Evolutionary conservation across 1,140 invertebrate genomes (phyloP), one percentile per base, ranked within the genome.

Genomic region (Heliconius eleuchia): DNA sequence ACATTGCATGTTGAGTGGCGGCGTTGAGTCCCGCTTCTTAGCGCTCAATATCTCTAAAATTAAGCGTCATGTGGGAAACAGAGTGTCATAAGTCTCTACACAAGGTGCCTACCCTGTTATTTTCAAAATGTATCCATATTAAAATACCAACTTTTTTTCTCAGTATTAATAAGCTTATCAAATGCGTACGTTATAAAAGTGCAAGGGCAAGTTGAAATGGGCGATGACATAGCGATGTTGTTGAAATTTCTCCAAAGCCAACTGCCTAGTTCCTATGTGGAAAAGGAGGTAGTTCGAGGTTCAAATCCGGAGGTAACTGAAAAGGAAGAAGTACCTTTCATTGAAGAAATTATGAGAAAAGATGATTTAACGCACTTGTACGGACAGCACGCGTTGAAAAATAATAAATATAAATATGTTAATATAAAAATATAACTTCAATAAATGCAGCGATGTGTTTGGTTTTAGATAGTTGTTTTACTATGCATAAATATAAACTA

Each of bases 281-380:
- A 23, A 9, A 57, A 23, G 55, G 55, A 57, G 55, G 55, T 23
- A 8, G 19, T 57, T 23, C 55, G 55, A 4, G n/a, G 55, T 57
- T 57, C 60, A 9, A 66, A 1, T 1, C 23, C 27, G 11, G 27
- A 66, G 5, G 27, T 66, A 27, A 66, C n/a, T 23, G 55, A 60
- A 30, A 27, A 27, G 8, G 60, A 30, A 13, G 60, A 66, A 66
- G 9, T 30, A 66, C 60, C 60, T 5, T 66, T 13, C n/a, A 66
- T 66, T 16, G 60, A 66, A 66, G 60, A 66, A 30, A 66, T 66
- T 66, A 66, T 27, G 60, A 66, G 27, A 66, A 66, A 66, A 66
- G 60, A 66, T n/a, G 60, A 66, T 1, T 30, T 66, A 66, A 66
- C 60, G 30, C 60, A 30, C 27, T 16, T 66, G 3, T 66, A 66